Evolutionary conservation across 2,797 vertebrate species (phyloP).

Genomic region (Ptychadena robeensis): DNA sequence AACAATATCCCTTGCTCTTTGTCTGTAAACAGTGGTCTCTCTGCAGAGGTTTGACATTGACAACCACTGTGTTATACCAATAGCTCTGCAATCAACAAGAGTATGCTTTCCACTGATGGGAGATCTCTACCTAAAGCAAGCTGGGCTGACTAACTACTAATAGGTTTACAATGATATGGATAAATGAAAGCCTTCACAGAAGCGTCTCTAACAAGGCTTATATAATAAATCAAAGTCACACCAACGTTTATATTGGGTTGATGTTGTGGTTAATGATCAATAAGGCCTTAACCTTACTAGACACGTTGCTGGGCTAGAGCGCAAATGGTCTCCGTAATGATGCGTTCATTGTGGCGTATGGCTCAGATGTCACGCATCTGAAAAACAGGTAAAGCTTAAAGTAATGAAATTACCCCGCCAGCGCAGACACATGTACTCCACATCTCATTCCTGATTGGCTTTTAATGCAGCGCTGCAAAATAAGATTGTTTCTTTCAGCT

Average conservation of each 20-base stretch:
- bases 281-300: background rate
- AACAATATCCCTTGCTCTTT: no score
- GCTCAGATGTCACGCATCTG: background rate
- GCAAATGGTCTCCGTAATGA: background rate
- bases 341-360: background rate
- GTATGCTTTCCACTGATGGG: no score
- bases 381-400: slow-evolving; percentile 11
- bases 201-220: no score
- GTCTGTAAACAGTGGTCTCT: no score
- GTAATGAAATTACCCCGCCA: slow-evolving; percentile 7
- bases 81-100: no score
- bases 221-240: background rate
- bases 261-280: background rate
- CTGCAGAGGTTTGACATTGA: no score
- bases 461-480: background rate
- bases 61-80: no score
- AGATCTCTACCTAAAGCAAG: no score
- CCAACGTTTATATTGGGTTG: background rate
- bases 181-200: no score
- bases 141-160: no score
- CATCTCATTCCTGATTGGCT: slow-evolving; percentile 2
- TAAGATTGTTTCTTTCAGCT: background rate
- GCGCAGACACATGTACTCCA: background rate
- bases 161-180: no score
- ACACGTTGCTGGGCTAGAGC: background rate